These are phyloP conservation scores for Drosophila quadrilineata DNA, from an alignment of 1,140 invertebrate species.

Conservation along the genomic window DNA sequence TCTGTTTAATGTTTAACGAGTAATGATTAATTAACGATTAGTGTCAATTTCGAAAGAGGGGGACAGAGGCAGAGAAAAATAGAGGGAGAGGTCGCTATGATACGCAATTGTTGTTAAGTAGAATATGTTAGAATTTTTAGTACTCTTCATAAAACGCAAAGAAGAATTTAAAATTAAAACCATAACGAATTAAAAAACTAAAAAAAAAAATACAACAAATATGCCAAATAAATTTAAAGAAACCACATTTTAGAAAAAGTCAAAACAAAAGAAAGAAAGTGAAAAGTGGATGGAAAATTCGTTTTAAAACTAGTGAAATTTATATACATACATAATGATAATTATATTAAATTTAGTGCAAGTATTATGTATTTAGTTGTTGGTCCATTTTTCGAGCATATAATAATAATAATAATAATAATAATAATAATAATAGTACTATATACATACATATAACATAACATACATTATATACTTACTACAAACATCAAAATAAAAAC, in stretches of 20 bases:
- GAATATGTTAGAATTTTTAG: too few relatives aligned
- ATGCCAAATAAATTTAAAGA: too few relatives aligned
- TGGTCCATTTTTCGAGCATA: constrained; percentile 70
- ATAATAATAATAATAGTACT: too few relatives aligned
- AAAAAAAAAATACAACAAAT: not conserved
- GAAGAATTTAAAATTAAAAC: not conserved
- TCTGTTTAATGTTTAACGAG: constrained; percentile 47
- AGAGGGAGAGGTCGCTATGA: constrained; percentile 49
- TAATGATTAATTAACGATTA: constrained; percentile 4
- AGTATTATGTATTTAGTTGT: constrained; percentile 79
- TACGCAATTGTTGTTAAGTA: too few relatives aligned
- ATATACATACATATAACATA: constrained; percentile 50
- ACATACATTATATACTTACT: constrained; percentile 27
- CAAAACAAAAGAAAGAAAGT: not conserved
- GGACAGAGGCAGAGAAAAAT: not conserved
- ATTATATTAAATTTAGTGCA: constrained; percentile 53
- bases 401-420: constrained; percentile 34
- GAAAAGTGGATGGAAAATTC: not conserved
- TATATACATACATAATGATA: constrained; percentile 20
- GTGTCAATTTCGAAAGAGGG: constrained; percentile 23
- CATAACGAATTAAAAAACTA: too few relatives aligned
- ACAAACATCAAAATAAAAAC: constrained; percentile 37
- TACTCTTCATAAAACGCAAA: not conserved
- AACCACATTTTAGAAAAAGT: too few relatives aligned
- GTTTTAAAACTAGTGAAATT: constrained; percentile 41